Evolutionary conservation across 2,888 invertebrate genomes (phyloP).

Genomic region (Amorpha juglandis): DNA sequence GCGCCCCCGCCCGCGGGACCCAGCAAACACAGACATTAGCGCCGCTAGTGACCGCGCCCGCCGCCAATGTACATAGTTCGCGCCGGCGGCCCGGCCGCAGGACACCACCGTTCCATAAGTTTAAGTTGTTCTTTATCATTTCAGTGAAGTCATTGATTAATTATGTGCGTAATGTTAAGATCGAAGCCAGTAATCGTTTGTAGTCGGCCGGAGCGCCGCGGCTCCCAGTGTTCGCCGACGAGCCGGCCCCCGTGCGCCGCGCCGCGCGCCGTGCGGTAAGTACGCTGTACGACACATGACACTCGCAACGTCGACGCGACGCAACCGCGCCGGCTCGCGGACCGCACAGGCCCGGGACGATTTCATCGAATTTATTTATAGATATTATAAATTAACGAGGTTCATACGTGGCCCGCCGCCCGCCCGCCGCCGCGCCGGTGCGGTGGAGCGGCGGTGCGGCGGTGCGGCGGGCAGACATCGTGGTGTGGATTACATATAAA

Average conservation of each 20-base stretch:
- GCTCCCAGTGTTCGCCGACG: constrained; percentile 65
- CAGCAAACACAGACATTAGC: constrained; percentile 44
- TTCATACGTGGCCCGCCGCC: constrained; percentile 53
- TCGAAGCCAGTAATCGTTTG: constrained; percentile 77
- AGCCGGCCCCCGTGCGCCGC: constrained; percentile 47
- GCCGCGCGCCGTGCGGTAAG: constrained; percentile 59
- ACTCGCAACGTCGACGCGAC: constrained; percentile 39
- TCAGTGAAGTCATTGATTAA: constrained; percentile 74
- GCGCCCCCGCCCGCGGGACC: constrained; percentile 73
- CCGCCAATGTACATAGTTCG: constrained; percentile 57
- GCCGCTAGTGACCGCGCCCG: constrained; percentile 52
- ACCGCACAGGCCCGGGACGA: constrained; percentile 67
- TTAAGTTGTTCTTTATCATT: constrained; percentile 70
- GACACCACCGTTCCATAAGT: constrained; percentile 54
- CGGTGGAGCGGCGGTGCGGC: no score
- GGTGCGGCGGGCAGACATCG: constrained; percentile 74
- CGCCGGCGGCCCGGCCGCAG: constrained; percentile 51
- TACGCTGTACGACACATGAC: constrained; percentile 46
- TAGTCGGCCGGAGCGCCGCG: constrained; percentile 53
- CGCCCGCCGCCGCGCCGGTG: constrained; percentile 63
- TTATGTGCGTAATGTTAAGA: constrained; percentile 74
- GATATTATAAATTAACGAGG: constrained; percentile 80
- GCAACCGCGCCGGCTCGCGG: constrained; percentile 38
- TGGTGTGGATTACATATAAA: constrained; percentile 80
- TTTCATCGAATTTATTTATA: constrained; percentile 84